phyloP scores from a whole-genome alignment of 2,113 vertebrate species.

The Misgurnus mizolepis region DNA sequence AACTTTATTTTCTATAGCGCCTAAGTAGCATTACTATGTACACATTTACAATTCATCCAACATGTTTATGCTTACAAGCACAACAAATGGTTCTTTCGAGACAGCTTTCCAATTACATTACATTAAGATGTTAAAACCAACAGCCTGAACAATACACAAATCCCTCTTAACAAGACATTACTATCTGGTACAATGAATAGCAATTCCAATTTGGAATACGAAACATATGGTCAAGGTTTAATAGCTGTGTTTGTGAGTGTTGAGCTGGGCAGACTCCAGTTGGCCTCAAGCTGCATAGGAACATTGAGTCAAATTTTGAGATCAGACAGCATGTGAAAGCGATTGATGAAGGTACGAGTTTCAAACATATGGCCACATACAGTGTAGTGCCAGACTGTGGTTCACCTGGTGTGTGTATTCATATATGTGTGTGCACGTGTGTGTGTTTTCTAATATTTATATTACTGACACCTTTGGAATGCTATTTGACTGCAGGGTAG shows the following conservation, averaged over 20 bases:
- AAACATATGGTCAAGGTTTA: slow-evolving; percentile 28
- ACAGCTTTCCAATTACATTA: slow-evolving; percentile 1
- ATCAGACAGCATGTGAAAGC: slow-evolving; percentile 31
- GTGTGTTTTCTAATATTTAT: background rate
- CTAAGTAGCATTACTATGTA: too few relatives aligned
- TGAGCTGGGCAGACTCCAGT: slow-evolving; percentile 34
- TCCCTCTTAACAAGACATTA: slow-evolving; percentile 12
- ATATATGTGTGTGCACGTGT: background rate
- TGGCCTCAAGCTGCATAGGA: slow-evolving; percentile 29
- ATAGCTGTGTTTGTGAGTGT: slow-evolving; percentile 25
- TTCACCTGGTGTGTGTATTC: slow-evolving; percentile 13
- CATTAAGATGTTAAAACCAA: slow-evolving; percentile 18
- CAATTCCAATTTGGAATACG: slow-evolving; percentile 12
- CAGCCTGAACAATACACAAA: background rate
- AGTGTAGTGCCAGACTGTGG: slow-evolving; percentile 14
- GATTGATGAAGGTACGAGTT: slow-evolving; percentile 28
- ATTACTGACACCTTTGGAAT: background rate
- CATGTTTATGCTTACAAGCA: background rate
- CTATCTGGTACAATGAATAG: slow-evolving; percentile 24
- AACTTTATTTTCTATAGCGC: too few relatives aligned
- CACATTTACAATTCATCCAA: background rate
- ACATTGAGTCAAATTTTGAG: slow-evolving; percentile 9
- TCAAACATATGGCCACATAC: slow-evolving; percentile 48
- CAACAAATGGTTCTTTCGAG: background rate
- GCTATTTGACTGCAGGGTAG: background rate